These are phyloP conservation scores for Phorcus lineatus DNA, from an alignment of 2,888 invertebrate genomes.

Conservation along the genomic window DNA sequence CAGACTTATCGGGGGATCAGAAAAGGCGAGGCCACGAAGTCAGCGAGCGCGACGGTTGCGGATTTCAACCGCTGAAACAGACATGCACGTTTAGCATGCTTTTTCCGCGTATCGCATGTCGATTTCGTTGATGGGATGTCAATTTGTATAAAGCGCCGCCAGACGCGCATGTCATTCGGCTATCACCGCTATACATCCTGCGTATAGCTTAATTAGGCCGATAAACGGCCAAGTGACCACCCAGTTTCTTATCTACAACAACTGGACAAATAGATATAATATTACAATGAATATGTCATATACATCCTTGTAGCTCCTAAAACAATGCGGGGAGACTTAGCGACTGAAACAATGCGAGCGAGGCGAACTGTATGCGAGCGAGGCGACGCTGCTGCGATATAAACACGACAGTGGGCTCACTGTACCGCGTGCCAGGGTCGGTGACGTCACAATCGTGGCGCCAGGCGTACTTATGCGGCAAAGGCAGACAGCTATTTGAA, in stretches of 20 bases:
- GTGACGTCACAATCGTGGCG: conserved; percentile 19
- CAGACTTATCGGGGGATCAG: conserved; percentile 1
- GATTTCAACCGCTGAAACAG: background rate
- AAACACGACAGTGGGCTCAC: background rate
- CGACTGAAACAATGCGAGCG: background rate
- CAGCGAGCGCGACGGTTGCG: background rate
- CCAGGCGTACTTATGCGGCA: conserved; percentile 8
- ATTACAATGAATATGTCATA: conserved; percentile 19
- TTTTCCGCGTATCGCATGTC: background rate
- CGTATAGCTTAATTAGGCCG: background rate
- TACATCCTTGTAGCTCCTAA: background rate
- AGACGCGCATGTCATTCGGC: background rate
- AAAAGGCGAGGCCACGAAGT: background rate
- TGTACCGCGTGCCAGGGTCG: background rate
- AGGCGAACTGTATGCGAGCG: background rate
- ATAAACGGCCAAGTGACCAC: conserved; percentile 18
- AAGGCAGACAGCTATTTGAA: conserved; percentile 15
- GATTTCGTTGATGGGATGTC: conserved; percentile 20
- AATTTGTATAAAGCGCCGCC: conserved; percentile 4
- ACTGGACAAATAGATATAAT: conserved; percentile 23
- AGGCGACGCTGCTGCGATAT: background rate
- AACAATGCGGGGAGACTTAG: background rate
- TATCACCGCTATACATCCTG: background rate
- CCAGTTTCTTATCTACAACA: conserved; percentile 19
- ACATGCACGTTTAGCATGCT: conserved; percentile 7